phyloP scores from a whole-genome alignment of 92 coral and sea anemone genomes.

The Anthopleura xanthogrammica region DNA sequence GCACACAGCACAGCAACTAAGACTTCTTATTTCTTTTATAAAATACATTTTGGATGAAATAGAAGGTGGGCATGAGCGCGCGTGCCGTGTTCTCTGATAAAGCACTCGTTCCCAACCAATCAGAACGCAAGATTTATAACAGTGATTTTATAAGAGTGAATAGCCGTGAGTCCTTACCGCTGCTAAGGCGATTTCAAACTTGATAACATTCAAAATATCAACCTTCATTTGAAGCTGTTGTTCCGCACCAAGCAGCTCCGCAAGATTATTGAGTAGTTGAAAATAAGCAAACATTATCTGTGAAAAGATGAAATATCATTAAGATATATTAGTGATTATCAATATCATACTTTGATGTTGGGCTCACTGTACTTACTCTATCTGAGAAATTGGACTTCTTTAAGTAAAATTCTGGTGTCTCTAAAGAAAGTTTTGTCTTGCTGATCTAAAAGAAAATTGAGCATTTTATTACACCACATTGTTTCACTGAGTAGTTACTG shows the following conservation, averaged over 20 bases:
- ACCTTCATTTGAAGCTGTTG: not conserved
- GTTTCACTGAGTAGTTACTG: not conserved
- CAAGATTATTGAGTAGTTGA: conserved; percentile 28
- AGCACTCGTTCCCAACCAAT: no score
- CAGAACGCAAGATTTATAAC: no score
- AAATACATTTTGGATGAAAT: no score
- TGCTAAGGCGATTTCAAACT: conserved; percentile 43
- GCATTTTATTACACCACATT: not conserved
- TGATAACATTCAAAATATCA: conserved; percentile 21
- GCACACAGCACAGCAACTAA: not conserved
- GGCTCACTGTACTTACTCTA: not conserved
- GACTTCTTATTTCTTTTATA: no score
- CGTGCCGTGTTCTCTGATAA: no score
- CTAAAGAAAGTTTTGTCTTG: conserved; percentile 17
- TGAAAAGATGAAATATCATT: not conserved
- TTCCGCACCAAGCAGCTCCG: conserved; percentile 30
- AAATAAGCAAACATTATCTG: conserved; percentile 44
- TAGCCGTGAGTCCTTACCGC: conserved; percentile 20
- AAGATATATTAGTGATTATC: not conserved
- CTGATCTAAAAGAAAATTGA: conserved; percentile 9
- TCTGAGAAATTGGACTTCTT: conserved; percentile 5
- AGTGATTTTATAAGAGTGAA: not conserved
- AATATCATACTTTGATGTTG: not conserved
- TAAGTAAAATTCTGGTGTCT: conserved; percentile 24
- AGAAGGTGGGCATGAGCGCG: no score